Evolutionary conservation across 2,797 vertebrate species (phyloP).

Genomic region (Anguilla obscura): DNA sequence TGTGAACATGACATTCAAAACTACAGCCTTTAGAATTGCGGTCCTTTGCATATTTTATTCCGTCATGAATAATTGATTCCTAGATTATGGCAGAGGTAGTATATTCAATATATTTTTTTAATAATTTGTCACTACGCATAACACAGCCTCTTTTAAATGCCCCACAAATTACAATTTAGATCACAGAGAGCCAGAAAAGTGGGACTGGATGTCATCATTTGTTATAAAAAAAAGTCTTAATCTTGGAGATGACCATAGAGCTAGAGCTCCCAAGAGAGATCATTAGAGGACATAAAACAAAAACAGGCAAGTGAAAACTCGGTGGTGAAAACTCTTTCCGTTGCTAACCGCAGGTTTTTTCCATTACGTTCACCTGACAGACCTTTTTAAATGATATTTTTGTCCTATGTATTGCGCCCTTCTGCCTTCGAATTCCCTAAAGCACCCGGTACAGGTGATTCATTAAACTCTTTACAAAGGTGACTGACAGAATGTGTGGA

Average conservation of each 20-base stretch:
- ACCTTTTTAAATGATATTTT: not conserved
- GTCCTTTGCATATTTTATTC: conserved; percentile 31
- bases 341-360: not conserved
- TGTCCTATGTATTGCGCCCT: not conserved
- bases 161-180: not conserved
- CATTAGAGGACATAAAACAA: not conserved
- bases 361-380: not conserved
- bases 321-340: not conserved
- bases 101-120: conserved; percentile 12
- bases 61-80: conserved; percentile 20
- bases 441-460: not conserved
- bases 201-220: not conserved
- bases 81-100: not conserved
- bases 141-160: conserved; percentile 2
- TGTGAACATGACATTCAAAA: conserved; percentile 18
- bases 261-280: not conserved
- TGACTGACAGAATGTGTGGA: not conserved
- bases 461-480: not conserved
- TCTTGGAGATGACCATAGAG: not conserved
- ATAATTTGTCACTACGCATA: conserved; percentile 16
- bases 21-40: conserved; percentile 16
- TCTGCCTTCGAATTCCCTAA: not conserved
- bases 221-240: not conserved
- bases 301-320: not conserved
- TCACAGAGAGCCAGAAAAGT: conserved; percentile 11